These are phyloP conservation scores for Stegodyphus mimosarum DNA, from an alignment of 1,140 invertebrate species.

Conservation along the genomic window DNA sequence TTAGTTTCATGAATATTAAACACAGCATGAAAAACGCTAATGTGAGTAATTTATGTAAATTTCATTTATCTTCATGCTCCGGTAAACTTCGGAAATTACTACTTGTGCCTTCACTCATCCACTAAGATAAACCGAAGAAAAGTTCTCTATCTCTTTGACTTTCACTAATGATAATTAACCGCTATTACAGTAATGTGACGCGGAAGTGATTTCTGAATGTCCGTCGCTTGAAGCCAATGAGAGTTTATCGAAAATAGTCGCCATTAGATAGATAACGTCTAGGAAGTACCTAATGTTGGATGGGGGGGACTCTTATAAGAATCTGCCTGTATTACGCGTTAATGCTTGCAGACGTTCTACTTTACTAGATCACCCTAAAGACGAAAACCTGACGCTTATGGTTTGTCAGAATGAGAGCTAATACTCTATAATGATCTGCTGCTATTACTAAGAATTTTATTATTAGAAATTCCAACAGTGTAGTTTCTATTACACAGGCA, in stretches of 20 bases:
- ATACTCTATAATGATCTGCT: too few relatives aligned
- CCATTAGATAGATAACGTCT: slow-evolving; percentile 41
- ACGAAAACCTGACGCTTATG: too few relatives aligned
- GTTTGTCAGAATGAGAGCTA: too few relatives aligned
- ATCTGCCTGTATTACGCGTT: neutral
- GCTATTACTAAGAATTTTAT: too few relatives aligned
- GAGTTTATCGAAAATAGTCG: slow-evolving; percentile 40
- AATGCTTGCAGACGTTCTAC: neutral
- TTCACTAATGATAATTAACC: slow-evolving; percentile 57
- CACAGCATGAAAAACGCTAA: too few relatives aligned
- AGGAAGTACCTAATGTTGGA: neutral
- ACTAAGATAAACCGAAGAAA: slow-evolving; percentile 35
- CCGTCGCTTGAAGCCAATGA: neutral
- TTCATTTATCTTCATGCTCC: too few relatives aligned
- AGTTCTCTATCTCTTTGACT: slow-evolving; percentile 35
- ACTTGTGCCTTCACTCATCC: neutral
- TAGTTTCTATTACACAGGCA: too few relatives aligned
- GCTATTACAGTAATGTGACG: slow-evolving; percentile 52
- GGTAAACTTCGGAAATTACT: too few relatives aligned
- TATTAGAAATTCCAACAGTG: too few relatives aligned
- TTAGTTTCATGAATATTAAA: too few relatives aligned
- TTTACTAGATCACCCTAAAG: neutral
- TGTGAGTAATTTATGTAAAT: too few relatives aligned
- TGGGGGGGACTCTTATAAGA: too few relatives aligned
- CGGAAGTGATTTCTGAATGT: slow-evolving; percentile 17